Evolutionary conservation across 2,113 vertebrate species (phyloP), one percentile per base, ranked within the genome.

Genomic region (Tympanuchus pallidicinctus): DNA sequence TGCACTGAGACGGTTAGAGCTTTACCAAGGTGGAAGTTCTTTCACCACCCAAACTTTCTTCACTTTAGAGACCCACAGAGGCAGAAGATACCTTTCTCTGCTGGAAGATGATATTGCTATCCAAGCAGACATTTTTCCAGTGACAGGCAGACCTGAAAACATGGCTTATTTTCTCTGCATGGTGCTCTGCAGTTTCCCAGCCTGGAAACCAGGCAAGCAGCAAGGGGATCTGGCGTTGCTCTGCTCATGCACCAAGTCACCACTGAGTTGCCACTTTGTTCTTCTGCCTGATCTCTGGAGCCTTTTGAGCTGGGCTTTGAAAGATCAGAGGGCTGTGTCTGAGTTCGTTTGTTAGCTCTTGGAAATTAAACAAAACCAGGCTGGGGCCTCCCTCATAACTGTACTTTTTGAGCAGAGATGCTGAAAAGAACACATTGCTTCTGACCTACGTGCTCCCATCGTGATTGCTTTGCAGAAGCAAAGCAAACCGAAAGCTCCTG

Each of bases 41-140:
- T 64, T 79, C 32, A 40, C 36, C 30, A 42, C 36, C 17, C 30
- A 28, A 48, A 42, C 36, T 52, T 65, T 40, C 16, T 52, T 78
- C 48, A 18, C 15, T 78, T 38, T 15, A 16, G 25, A 50, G 52
- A 19, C 28, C 16, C 3, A 9, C 14, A 32, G 47, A 40, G 22
- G 30, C 22, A 79, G 48, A 40, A 27, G 40, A 78, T 69, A n/a
- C 66, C 38, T 77, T 40, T 66, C n/a, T 7, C 45, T 82, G 36
- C 48, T 88, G 48, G 40, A 84, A 89, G 71, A 30, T 76, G 74
- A n/a, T 63, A 76, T 94, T 88, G 38, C 57, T 82, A n/a, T 40
- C 52, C 36, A 72, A 60, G 27, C 19, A 69, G 61, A 52, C 0
- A 0, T 43, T 79, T 85, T 85, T 47, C 61, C 20, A 56, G 11